phyloP scores from a whole-genome alignment of 2,888 invertebrate genomes.

The Callyntrura sp. region DNA sequence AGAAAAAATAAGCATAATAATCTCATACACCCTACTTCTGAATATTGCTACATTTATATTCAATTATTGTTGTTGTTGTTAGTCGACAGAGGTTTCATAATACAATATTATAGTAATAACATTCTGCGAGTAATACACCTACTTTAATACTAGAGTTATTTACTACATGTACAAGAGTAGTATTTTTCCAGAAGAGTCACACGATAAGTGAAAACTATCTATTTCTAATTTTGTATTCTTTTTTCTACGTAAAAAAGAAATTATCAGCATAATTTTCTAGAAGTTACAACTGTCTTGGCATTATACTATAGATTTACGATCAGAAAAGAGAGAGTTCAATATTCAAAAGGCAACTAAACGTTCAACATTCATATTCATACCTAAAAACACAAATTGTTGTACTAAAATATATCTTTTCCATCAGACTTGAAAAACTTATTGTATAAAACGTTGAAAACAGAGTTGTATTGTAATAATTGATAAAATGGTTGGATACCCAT shows the following conservation, averaged over 20 bases:
- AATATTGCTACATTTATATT: conserved; percentile 35
- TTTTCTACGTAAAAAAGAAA: conserved; percentile 68
- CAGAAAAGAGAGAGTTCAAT: conserved; percentile 50
- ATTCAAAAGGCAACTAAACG: conserved; percentile 53
- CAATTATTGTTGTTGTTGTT: conserved; percentile 33
- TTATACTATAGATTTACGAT: conserved; percentile 12
- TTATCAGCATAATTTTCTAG: conserved; percentile 46
- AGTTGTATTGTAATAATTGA: conserved; percentile 4
- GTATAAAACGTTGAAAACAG: background rate
- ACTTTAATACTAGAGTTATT: conserved; percentile 4
- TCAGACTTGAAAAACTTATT: background rate
- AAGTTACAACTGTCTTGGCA: background rate
- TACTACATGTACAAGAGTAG: conserved; percentile 59
- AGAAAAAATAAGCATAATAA: conserved; percentile 10
- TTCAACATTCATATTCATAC: conserved; percentile 58
- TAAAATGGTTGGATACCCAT: conserved; percentile 83
- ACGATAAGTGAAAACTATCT: conserved; percentile 48
- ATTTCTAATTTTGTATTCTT: conserved; percentile 77
- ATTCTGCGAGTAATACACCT: background rate
- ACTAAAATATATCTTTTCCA: conserved; percentile 19
- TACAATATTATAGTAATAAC: background rate
- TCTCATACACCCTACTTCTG: conserved; percentile 34
- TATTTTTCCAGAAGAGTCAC: conserved; percentile 67
- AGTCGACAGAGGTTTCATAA: conserved; percentile 8
- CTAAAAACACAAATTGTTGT: conserved; percentile 31